Evolutionary conservation across 2,888 invertebrate species (phyloP).

Genomic region (Leistus spinibarbis): DNA sequence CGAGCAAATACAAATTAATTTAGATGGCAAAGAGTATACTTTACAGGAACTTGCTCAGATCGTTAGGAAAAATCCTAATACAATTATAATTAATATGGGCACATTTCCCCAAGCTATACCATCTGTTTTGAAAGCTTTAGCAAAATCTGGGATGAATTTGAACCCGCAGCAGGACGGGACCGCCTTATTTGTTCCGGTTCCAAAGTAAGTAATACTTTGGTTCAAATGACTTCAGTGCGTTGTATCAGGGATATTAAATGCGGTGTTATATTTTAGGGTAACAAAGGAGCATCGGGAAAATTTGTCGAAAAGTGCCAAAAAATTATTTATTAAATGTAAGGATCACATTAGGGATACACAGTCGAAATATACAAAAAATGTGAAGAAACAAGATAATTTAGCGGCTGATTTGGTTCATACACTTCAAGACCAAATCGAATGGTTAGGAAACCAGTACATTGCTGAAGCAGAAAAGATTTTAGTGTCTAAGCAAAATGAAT

Average conservation of each 20-base stretch:
- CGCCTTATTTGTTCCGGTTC: constrained; percentile 84
- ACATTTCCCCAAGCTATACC: constrained; percentile 87
- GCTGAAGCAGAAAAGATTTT: constrained; percentile 68
- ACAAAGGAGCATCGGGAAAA: constrained; percentile 92
- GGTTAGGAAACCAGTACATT: constrained; percentile 72
- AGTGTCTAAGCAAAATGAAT: constrained; percentile 74
- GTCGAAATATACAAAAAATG: constrained; percentile 70
- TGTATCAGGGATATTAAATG: neutral
- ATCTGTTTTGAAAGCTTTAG: constrained; percentile 75
- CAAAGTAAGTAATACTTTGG: constrained; percentile 67
- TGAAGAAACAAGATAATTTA: constrained; percentile 72
- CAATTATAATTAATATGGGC: constrained; percentile 81
- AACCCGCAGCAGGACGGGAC: constrained; percentile 96
- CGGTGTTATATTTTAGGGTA: constrained; percentile 58
- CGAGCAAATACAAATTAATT: constrained; percentile 74
- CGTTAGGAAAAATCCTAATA: constrained; percentile 83
- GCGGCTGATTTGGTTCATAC: constrained; percentile 73
- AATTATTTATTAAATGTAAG: constrained; percentile 77
- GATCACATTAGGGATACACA: constrained; percentile 78
- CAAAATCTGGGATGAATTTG: constrained; percentile 84
- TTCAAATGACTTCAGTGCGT: neutral
- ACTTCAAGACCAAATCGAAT: constrained; percentile 72
- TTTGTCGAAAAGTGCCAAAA: constrained; percentile 86
- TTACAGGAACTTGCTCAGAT: constrained; percentile 90
- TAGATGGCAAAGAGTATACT: constrained; percentile 81